These are phyloP conservation scores for Rhincodon typus DNA, from an alignment of 2,797 vertebrate genomes.

Conservation along the genomic window DNA sequence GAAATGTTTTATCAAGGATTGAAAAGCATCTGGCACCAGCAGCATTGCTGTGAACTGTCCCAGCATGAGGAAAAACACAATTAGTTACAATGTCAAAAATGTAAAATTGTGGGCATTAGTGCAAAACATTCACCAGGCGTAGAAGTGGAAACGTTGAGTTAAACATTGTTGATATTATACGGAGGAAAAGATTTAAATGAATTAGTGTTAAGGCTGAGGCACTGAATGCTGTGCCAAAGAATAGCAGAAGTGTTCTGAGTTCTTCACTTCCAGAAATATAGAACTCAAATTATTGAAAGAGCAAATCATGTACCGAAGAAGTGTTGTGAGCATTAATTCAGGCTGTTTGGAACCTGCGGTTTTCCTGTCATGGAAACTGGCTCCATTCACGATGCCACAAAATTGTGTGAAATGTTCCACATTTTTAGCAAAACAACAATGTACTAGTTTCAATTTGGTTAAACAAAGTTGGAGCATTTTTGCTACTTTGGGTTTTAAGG, in stretches of 20 bases:
- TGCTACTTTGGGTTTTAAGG: not conserved
- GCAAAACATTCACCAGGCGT: no score
- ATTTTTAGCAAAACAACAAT: not conserved
- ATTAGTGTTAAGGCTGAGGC: not conserved
- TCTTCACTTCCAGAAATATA: not conserved
- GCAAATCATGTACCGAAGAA: not conserved
- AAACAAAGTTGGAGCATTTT: not conserved
- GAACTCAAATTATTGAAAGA: not conserved
- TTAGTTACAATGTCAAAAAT: not conserved
- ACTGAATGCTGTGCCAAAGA: not conserved
- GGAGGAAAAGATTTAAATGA: not conserved
- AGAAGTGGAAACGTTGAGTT: not conserved
- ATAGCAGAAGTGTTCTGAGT: conserved; percentile 22
- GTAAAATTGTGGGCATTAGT: not conserved
- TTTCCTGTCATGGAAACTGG: conserved; percentile 25
- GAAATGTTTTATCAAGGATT: not conserved
- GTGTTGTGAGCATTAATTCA: not conserved
- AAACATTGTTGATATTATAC: not conserved
- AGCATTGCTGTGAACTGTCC: not conserved
- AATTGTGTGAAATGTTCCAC: conserved; percentile 15
- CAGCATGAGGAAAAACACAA: not conserved
- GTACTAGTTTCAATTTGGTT: not conserved
- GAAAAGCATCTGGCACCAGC: not conserved
- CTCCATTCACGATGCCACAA: not conserved
- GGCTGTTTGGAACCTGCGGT: conserved; percentile 24